Conservation (phyloP, 2,888 invertebrate species). For the Cantharis flavilabris region DNA sequence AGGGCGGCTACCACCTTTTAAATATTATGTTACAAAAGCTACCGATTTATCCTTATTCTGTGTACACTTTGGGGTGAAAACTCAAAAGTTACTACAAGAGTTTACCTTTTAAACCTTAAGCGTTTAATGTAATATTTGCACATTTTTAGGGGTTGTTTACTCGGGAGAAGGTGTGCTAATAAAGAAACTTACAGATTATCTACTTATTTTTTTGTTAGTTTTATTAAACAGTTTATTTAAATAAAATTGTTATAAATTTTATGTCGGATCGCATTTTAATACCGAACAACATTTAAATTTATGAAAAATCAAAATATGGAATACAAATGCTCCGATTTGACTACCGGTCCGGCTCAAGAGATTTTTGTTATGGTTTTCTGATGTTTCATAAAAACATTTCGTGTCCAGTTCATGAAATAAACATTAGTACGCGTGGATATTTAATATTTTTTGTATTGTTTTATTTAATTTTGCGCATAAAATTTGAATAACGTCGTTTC, state of each 20-base stretch:
- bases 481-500: neutral
- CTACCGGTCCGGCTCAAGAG: slow-evolving; percentile 29
- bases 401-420: slow-evolving; percentile 27
- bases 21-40: slow-evolving; percentile 31
- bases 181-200: slow-evolving; percentile 4
- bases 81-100: neutral
- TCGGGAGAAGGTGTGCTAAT: slow-evolving; percentile 28
- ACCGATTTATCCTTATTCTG: slow-evolving; percentile 27
- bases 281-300: neutral
- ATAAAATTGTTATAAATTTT: slow-evolving; percentile 2
- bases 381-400: slow-evolving; percentile 29
- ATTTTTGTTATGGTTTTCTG: slow-evolving; percentile 26
- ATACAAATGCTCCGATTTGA: slow-evolving; percentile 27
- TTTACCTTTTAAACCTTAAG: slow-evolving; percentile 16
- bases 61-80: slow-evolving; percentile 10
- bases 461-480: neutral
- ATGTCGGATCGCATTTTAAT: neutral
- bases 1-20: slow-evolving; percentile 27
- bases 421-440: slow-evolving; percentile 6
- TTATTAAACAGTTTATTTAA: neutral
- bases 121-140: slow-evolving; percentile 25
- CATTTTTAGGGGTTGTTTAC: slow-evolving; percentile 26
- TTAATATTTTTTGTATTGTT: neutral
- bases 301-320: slow-evolving; percentile 27
- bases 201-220: neutral